A percentile compares a stretch with the other conserved stretches of the same genome.
Conservation (phyloP, 2,888 invertebrate species). For the Odontocolon sp. region DNA sequence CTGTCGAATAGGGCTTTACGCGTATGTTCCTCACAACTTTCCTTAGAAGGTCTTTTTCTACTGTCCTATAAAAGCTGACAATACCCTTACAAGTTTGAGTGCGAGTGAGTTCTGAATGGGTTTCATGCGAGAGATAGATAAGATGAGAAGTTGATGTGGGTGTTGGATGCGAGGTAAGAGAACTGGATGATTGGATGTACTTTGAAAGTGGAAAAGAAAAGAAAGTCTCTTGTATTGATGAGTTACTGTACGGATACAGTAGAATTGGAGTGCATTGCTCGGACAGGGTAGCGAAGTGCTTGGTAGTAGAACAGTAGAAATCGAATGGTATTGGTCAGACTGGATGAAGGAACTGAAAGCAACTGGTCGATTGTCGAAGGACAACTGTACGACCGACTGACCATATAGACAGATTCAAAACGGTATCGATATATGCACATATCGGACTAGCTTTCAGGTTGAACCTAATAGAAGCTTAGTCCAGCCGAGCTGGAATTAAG, state of each 20-base stretch:
- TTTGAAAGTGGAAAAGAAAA: not conserved
- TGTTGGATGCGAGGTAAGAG: not conserved
- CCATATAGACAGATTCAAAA: not conserved
- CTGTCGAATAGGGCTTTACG: conserved; percentile 12
- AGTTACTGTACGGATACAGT: not conserved
- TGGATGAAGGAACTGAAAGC: not conserved
- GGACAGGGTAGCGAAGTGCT: conserved; percentile 2
- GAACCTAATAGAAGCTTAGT: not conserved
- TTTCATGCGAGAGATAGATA: not conserved
- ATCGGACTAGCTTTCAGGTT: not conserved
- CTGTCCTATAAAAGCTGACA: conserved; percentile 17
- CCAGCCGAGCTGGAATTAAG: not conserved
- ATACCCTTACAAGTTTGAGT: conserved; percentile 13
- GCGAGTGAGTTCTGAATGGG: conserved; percentile 5
- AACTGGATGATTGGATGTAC: not conserved
- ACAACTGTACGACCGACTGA: not conserved
- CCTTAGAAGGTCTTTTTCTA: not conserved
- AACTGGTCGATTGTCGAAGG: not conserved
- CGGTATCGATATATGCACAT: conserved; percentile 3
- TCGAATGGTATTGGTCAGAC: conserved; percentile 29
- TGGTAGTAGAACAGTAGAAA: conserved; percentile 27
- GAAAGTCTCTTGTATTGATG: conserved; percentile 7
- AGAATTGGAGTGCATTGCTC: conserved; percentile 4
- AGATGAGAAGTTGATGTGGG: not conserved
- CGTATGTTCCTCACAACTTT: not conserved